phyloP scores from a whole-genome alignment of 2,888 invertebrate genomes.

The Hemicrepidius hirtus region DNA sequence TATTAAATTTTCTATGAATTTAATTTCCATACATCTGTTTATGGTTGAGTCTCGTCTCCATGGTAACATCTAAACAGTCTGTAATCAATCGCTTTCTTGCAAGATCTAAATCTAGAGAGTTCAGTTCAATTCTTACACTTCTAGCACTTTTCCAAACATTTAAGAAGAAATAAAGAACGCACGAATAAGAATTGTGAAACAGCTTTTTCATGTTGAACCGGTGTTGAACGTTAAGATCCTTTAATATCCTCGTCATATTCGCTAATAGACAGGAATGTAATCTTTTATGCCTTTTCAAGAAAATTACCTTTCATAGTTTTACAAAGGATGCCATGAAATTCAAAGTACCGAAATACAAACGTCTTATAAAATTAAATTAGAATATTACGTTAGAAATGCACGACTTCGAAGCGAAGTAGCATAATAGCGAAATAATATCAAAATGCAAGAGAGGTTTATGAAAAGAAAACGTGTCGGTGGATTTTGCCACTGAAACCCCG shows the following conservation, averaged over 20 bases:
- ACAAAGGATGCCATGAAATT: slow-evolving; percentile 11
- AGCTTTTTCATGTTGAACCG: neutral
- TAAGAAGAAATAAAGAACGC: too few species aligned
- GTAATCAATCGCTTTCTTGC: too few species aligned
- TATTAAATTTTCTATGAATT: too few species aligned
- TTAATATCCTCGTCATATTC: neutral
- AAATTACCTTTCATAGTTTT: slow-evolving; percentile 23
- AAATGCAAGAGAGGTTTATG: slow-evolving; percentile 18
- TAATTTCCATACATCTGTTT: too few species aligned
- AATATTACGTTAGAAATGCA: slow-evolving; percentile 26
- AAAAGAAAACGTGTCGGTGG: slow-evolving; percentile 14
- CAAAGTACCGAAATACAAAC: slow-evolving; percentile 8
- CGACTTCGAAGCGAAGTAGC: neutral
- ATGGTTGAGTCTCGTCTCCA: too few species aligned
- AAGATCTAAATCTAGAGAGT: too few species aligned
- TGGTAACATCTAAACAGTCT: too few species aligned
- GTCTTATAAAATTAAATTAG: slow-evolving; percentile 28
- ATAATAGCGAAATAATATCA: slow-evolving; percentile 22
- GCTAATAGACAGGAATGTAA: slow-evolving; percentile 19
- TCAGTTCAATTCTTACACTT: too few species aligned
- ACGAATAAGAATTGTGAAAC: too few species aligned
- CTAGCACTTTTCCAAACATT: too few species aligned
- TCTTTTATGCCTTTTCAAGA: slow-evolving; percentile 7
- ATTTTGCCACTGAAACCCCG: slow-evolving; percentile 2
- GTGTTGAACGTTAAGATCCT: too few species aligned